Percentiles rank a stretch among this genome's conserved stretches.
Evolutionary conservation across 2,797 vertebrate species (phyloP).

Genomic region (Chaetodon trifasciatus): DNA sequence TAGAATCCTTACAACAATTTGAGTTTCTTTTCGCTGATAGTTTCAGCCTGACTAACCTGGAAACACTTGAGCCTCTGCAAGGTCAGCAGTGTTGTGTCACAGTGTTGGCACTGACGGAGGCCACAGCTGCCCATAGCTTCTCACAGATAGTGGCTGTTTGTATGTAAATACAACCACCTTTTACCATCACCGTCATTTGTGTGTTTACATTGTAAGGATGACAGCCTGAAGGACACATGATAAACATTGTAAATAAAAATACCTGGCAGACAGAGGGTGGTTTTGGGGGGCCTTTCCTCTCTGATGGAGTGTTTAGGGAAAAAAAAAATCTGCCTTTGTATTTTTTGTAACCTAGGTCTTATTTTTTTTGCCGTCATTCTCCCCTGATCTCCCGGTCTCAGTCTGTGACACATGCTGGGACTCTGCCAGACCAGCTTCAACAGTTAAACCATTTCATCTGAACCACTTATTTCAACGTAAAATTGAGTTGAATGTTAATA

Average conservation of each 20-base stretch:
- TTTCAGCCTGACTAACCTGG: conserved; percentile 21
- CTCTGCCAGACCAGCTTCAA: not conserved
- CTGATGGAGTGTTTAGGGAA: not conserved
- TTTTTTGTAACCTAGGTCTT: not conserved
- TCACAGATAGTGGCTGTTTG: conserved; percentile 63
- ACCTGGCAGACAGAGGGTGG: not conserved
- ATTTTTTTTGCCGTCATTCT: not conserved
- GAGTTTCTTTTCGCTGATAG: not conserved
- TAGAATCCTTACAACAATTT: not conserved
- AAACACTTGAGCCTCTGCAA: conserved; percentile 20
- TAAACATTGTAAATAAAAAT: conserved; percentile 18
- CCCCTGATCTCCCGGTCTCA: not conserved
- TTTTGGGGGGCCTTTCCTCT: not conserved
- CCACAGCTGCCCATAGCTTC: conserved; percentile 34
- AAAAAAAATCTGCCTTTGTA: not conserved
- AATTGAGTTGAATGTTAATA: not conserved
- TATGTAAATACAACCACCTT: conserved; percentile 69
- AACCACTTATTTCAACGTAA: not conserved
- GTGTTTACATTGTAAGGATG: conserved; percentile 45
- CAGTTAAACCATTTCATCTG: not conserved
- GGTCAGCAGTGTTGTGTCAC: conserved; percentile 31
- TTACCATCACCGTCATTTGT: conserved; percentile 10
- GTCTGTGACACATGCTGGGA: not conserved
- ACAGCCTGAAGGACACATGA: conserved; percentile 49
- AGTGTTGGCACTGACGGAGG: conserved; percentile 18